Evolutionary conservation across 2,888 invertebrate species (phyloP).

Genomic region (Xanthorhoe spadicearia): DNA sequence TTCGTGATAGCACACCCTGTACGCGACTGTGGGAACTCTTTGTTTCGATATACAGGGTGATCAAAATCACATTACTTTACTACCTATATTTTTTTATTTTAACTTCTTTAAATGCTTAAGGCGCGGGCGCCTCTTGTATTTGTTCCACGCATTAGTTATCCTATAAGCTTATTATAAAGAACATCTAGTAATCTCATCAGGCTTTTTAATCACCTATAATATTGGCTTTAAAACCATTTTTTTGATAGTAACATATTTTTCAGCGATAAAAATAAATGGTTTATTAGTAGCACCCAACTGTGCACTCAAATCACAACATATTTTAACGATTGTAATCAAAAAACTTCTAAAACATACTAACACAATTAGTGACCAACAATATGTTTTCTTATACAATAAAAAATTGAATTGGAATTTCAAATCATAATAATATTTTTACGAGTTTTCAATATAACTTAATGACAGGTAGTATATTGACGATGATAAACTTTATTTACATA

Average conservation of each 20-base stretch:
- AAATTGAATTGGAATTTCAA: slow-evolving; percentile 40
- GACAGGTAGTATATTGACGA: slow-evolving; percentile 43
- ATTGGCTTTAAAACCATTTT: too few species aligned
- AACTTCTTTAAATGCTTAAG: too few species aligned
- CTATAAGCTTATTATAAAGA: too few species aligned
- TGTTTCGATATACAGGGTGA: slow-evolving; percentile 66
- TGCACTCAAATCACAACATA: background rate
- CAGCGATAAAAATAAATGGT: background rate
- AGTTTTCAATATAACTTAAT: slow-evolving; percentile 45
- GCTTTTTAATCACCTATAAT: too few species aligned
- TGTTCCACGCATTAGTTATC: too few species aligned
- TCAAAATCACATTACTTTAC: background rate
- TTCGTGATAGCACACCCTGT: slow-evolving; percentile 81
- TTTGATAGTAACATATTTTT: background rate
- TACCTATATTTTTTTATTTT: too few species aligned
- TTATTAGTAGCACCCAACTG: slow-evolving; percentile 21
- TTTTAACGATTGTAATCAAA: slow-evolving; percentile 15
- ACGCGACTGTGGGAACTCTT: slow-evolving; percentile 80
- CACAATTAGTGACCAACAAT: slow-evolving; percentile 26
- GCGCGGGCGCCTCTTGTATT: too few species aligned
- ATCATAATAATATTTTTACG: slow-evolving; percentile 46
- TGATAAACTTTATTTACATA: slow-evolving; percentile 44
- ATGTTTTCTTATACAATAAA: slow-evolving; percentile 43
- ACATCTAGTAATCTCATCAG: too few species aligned
- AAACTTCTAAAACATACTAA: slow-evolving; percentile 17